Evolutionary conservation across 2,888 invertebrate genomes (phyloP), one percentile per base, ranked within the genome.

Genomic region (Deilephila porcellus): DNA sequence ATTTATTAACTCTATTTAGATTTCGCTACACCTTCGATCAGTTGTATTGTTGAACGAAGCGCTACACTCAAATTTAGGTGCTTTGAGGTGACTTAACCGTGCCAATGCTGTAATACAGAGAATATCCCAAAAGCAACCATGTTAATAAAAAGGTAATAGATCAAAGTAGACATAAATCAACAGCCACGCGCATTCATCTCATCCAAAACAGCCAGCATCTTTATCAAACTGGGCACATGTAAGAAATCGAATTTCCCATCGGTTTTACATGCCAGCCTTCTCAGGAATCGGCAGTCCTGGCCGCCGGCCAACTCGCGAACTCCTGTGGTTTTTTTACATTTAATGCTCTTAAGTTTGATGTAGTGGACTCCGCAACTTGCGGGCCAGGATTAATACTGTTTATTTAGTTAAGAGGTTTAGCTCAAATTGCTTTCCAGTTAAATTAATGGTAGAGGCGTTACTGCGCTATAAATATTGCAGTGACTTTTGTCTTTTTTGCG

Each of bases 301-400:
- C 89, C 77, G 74, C 73, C 73, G 75, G 92, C 92, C 92, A 92
- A 88, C 81, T 85, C 79, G 73, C 76, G 73, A 82, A 83, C 81
- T 86, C 76, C 76, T 85, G 84, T 83, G 82, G 83, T 85, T 86
- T 90, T 91, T 90, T 91, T 89, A 90, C 87, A 88, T 90, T 90
- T 93, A 92, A 91, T 92, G 85, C 91, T 92, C 91, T 92, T 91
- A 91, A 90, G 88, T 91, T 90, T 91, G 90, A 93, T 91, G 89
- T 89, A 91, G 87, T 90, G 86, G 83, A 86, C 87, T 85, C 81
- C 74, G 72, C 81, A 86, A 90, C 85, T 91, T 90, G 87, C 85
- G 86, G 86, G 78, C 83, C 76, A 76, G 87, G 88, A 93, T 92
- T 91, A 91, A 89, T 91, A 87, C 81, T 85, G 86, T 91, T 91